These are phyloP conservation scores for Phaonia tiefii DNA, from an alignment of 2,888 invertebrate genomes.

Conservation along the genomic window DNA sequence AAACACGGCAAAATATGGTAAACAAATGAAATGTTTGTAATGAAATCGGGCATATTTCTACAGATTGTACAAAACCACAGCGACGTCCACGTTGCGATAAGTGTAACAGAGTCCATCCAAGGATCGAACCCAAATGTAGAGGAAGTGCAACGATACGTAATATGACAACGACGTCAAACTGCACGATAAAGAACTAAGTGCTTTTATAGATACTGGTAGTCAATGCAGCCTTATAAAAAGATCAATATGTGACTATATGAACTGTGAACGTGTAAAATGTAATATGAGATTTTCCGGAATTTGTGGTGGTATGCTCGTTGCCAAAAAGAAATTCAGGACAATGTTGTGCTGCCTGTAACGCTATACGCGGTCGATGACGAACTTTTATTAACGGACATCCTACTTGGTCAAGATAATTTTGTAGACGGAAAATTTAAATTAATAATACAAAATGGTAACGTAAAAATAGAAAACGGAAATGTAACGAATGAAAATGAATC, in stretches of 20 bases:
- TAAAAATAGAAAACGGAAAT: no score
- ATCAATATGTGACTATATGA: conserved; percentile 31
- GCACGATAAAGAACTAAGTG: conserved; percentile 28
- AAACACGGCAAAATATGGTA: no score
- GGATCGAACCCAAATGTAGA: no score
- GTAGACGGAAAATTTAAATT: conserved; percentile 47
- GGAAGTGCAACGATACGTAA: no score
- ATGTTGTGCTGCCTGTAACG: conserved; percentile 1
- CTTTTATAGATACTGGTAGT: conserved; percentile 44
- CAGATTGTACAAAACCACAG: no score
- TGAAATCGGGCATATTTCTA: no score
- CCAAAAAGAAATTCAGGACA: conserved; percentile 47
- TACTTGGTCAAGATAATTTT: conserved; percentile 52
- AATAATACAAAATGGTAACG: not conserved
- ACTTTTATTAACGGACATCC: no score
- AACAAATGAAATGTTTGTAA: no score
- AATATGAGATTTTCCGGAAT: conserved; percentile 51
- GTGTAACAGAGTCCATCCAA: no score
- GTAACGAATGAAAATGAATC: no score
- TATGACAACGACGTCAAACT: no score
- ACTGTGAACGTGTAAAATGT: conserved; percentile 23
- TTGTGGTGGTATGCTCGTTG: conserved; percentile 46
- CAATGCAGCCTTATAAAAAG: not conserved
- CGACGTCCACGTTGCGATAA: no score
- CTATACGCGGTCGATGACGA: conserved; percentile 54